Evolutionary conservation across 2,113 vertebrate genomes (phyloP).

Genomic region (Cyrtonyx montezumae): DNA sequence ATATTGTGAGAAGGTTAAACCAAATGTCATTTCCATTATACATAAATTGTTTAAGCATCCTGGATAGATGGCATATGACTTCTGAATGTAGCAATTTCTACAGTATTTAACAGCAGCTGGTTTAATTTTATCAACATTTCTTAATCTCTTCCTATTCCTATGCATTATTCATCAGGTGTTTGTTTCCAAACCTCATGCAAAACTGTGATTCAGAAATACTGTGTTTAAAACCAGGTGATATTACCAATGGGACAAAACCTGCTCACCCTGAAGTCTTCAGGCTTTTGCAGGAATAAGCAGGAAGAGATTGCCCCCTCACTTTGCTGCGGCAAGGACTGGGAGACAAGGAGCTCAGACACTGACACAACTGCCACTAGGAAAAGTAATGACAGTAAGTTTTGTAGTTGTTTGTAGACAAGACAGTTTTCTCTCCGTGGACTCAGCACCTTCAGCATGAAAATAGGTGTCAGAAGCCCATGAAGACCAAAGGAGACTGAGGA

Average conservation of each 20-base stretch:
- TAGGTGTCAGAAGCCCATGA: neutral
- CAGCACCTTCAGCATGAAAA: neutral
- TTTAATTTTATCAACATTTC: slow-evolving; percentile 22
- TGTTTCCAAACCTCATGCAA: slow-evolving; percentile 15
- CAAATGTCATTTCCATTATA: slow-evolving; percentile 1
- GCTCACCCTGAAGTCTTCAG: neutral
- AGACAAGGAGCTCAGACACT: neutral
- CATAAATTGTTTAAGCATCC: neutral
- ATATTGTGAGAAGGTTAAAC: neutral
- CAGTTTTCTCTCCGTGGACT: neutral
- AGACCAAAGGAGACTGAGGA: neutral
- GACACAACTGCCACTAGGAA: neutral
- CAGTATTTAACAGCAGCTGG: slow-evolving; percentile 26
- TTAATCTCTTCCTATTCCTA: neutral
- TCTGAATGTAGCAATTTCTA: slow-evolving; percentile 20
- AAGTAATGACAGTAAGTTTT: neutral
- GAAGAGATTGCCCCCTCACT: neutral
- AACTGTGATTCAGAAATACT: neutral
- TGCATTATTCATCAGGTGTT: neutral
- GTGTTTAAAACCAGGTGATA: neutral
- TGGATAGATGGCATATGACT: slow-evolving; percentile 10
- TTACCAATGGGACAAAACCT: neutral
- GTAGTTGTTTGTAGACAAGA: neutral
- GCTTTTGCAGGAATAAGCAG: neutral
- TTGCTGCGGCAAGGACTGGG: neutral